Percentiles rank a stretch among this genome's conserved stretches.
Conservation (phyloP, 2,113 vertebrate species). For the Herpetotheres cachinnans region DNA sequence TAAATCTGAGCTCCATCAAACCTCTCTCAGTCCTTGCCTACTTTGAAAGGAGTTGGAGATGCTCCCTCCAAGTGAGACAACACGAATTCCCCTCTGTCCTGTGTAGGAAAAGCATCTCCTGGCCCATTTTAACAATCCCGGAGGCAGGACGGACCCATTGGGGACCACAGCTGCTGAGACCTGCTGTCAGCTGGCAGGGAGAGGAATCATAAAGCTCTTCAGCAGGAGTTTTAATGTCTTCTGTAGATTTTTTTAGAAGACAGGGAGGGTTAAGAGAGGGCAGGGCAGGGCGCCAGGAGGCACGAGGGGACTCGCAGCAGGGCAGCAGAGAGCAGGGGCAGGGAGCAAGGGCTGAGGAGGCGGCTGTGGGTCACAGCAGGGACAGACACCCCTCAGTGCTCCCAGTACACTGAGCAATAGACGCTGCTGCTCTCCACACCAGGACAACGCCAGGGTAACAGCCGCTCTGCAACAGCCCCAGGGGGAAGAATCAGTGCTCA, state of each 20-base stretch:
- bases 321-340: not conserved
- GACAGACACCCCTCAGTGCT: not conserved
- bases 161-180: not conserved
- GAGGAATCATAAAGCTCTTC: not conserved
- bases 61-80: not conserved
- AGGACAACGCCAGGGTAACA: rapidly evolving
- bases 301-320: not conserved
- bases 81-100: not conserved
- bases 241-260: not conserved
- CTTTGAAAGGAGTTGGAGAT: not conserved
- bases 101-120: not conserved
- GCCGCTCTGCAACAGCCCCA: not conserved
- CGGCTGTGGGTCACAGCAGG: not conserved
- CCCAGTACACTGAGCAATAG: rapidly evolving
- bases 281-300: not conserved
- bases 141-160: not conserved
- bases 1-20: not conserved
- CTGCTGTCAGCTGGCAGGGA: not conserved
- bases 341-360: not conserved
- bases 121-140: not conserved
- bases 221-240: not conserved
- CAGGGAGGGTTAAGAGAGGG: not conserved
- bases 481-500: not conserved
- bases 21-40: not conserved
- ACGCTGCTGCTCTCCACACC: rapidly evolving